Evolutionary conservation across 2,113 vertebrate species (phyloP).

Genomic region (Apodemus speciosus): DNA sequence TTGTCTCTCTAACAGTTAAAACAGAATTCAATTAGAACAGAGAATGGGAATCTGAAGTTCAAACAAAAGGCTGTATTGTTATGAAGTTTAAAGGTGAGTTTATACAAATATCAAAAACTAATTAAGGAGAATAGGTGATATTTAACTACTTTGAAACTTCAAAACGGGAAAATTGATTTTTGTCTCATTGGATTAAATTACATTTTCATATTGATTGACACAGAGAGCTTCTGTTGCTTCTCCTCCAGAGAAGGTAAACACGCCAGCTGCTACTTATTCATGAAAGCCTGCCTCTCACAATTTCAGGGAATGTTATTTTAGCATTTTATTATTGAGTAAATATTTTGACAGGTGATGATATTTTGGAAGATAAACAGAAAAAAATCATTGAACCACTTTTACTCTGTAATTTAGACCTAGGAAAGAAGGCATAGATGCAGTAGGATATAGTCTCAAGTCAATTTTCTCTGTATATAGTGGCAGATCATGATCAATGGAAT

Average conservation of each 20-base stretch:
- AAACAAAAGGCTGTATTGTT: slow-evolving; percentile 72
- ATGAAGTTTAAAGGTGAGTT: slow-evolving; percentile 81
- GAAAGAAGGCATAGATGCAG: background rate
- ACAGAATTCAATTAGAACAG: slow-evolving; percentile 59
- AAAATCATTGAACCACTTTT: background rate
- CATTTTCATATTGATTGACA: slow-evolving; percentile 85
- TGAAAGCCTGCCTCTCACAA: slow-evolving; percentile 63
- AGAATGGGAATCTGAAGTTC: slow-evolving; percentile 70
- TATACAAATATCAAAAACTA: slow-evolving; percentile 84
- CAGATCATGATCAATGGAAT: slow-evolving; percentile 55
- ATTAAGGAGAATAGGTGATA: slow-evolving; percentile 84
- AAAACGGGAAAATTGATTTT: slow-evolving; percentile 82
- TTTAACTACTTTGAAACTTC: slow-evolving; percentile 80
- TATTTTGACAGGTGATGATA: slow-evolving; percentile 59
- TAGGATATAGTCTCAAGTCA: background rate
- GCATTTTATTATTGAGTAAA: slow-evolving; percentile 74
- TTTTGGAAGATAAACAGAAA: slow-evolving; percentile 64
- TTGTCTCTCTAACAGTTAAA: slow-evolving; percentile 40
- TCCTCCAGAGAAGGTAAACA: slow-evolving; percentile 74
- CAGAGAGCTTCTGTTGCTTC: slow-evolving; percentile 73
- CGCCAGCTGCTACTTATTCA: slow-evolving; percentile 58
- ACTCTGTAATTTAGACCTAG: slow-evolving; percentile 18
- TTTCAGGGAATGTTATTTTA: slow-evolving; percentile 77
- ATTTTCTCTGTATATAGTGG: background rate
- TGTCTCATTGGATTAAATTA: slow-evolving; percentile 83